Percentiles rank a stretch among this genome's conserved stretches.
Evolutionary conservation across 1,140 invertebrate species (phyloP).

Genomic region (Magallana gigas): DNA sequence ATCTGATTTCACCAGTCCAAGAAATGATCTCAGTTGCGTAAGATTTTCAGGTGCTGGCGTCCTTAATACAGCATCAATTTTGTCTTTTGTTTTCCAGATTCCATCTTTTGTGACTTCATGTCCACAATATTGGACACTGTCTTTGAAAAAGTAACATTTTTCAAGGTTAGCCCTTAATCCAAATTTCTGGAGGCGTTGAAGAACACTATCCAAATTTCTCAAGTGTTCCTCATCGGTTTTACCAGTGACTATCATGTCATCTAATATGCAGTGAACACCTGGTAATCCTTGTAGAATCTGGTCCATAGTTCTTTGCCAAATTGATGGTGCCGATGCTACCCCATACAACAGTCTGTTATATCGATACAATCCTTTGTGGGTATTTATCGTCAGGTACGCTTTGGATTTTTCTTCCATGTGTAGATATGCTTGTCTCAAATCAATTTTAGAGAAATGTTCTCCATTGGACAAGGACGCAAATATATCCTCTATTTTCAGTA

Average conservation of each 20-base stretch:
- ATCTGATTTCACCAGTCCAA: slow-evolving; percentile 53
- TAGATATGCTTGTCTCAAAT: slow-evolving; percentile 60
- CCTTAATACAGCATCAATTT: slow-evolving; percentile 65
- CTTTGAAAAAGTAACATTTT: slow-evolving; percentile 58
- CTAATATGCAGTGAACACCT: slow-evolving; percentile 46
- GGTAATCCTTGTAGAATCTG: slow-evolving; percentile 72
- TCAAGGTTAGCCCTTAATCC: slow-evolving; percentile 39
- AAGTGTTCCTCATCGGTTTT: slow-evolving; percentile 51
- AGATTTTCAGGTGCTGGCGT: slow-evolving; percentile 51
- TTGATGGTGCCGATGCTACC: slow-evolving; percentile 79
- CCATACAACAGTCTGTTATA: slow-evolving; percentile 80
- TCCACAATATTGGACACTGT: slow-evolving; percentile 62
- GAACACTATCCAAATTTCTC: slow-evolving; percentile 55
- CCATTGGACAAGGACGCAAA: slow-evolving; percentile 60
- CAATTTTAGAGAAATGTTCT: slow-evolving; percentile 60
- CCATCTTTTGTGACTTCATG: slow-evolving; percentile 68
- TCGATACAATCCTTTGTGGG: slow-evolving; percentile 78
- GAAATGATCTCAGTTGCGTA: slow-evolving; percentile 47
- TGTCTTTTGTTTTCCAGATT: slow-evolving; percentile 74
- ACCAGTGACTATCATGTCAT: slow-evolving; percentile 57
- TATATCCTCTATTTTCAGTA: slow-evolving; percentile 64
- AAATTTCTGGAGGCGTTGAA: slow-evolving; percentile 49
- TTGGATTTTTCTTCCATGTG: slow-evolving; percentile 57
- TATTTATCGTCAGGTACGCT: slow-evolving; percentile 71
- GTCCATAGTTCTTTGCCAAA: slow-evolving; percentile 81